Percentiles rank a stretch among this genome's conserved stretches.
These are phyloP conservation scores for Leptinotarsa rubiginosa DNA, from an alignment of 2,888 invertebrate genomes.

Conservation along the genomic window DNA sequence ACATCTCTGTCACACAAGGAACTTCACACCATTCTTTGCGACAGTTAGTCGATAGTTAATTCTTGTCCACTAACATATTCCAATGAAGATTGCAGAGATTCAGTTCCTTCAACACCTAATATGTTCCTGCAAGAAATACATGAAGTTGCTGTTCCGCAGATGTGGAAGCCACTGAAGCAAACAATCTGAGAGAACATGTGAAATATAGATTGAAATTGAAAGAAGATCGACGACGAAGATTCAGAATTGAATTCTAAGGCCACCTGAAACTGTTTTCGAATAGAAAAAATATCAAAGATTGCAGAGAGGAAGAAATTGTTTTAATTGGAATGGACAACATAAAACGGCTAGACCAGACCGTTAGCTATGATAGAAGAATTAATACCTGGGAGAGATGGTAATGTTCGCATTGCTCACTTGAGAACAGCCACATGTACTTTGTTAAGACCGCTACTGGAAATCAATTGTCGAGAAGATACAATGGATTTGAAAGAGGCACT, in stretches of 20 bases:
- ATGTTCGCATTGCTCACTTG: conserved; percentile 24
- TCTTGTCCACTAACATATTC: conserved; percentile 29
- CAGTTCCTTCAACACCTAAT: too few species aligned
- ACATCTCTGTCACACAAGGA: conserved; percentile 26
- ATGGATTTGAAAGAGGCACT: too few species aligned
- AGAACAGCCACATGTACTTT: conserved; percentile 4
- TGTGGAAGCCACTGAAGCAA: conserved; percentile 24
- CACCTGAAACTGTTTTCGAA: conserved; percentile 21
- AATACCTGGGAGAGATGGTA: conserved; percentile 17
- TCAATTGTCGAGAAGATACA: too few species aligned
- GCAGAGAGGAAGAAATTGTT: conserved; percentile 23
- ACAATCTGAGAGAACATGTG: conserved; percentile 21
- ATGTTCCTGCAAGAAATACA: too few species aligned
- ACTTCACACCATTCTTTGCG: conserved; percentile 21
- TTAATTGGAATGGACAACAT: conserved; percentile 26
- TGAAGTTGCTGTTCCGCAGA: conserved; percentile 30
- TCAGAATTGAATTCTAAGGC: conserved; percentile 24
- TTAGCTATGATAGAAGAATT: conserved; percentile 21
- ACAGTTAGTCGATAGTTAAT: conserved; percentile 23
- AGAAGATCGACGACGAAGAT: conserved; percentile 26
- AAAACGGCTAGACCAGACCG: conserved; percentile 29
- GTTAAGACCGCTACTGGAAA: conserved; percentile 1
- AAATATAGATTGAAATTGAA: too few species aligned
- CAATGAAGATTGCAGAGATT: too few species aligned
- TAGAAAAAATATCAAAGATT: neutral